These are phyloP conservation scores for Canis aureus DNA, from an alignment of 2,113 vertebrate genomes.

Conservation along the genomic window DNA sequence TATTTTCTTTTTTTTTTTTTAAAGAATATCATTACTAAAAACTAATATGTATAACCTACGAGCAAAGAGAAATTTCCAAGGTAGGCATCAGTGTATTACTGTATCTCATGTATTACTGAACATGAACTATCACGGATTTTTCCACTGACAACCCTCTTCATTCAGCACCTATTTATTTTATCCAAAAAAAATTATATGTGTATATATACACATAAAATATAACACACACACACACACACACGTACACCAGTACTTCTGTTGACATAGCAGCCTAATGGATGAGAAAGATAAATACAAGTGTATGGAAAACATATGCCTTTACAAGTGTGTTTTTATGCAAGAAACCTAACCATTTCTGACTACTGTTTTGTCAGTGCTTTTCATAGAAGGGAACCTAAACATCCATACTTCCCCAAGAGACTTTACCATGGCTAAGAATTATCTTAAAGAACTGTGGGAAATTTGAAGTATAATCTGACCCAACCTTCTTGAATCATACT, in stretches of 20 bases:
- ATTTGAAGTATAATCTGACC: neutral
- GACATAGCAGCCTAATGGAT: neutral
- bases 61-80: neutral
- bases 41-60: neutral
- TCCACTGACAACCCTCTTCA: neutral
- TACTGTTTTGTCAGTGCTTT: neutral
- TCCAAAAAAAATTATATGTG: neutral
- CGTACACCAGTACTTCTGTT: neutral
- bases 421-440: neutral
- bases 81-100: neutral
- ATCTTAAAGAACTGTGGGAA: neutral
- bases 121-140: neutral
- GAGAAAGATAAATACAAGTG: neutral
- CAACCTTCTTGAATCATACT: neutral
- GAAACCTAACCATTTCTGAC: no score
- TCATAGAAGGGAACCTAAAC: neutral
- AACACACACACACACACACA: neutral
- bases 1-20: neutral
- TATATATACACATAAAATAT: neutral
- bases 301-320: neutral
- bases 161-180: neutral
- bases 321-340: neutral
- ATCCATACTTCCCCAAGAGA: neutral
- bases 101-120: neutral
- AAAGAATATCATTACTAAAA: slow-evolving; percentile 23